phyloP scores from a whole-genome alignment of 2,888 invertebrate genomes.

The Oscheius sp. region DNA sequence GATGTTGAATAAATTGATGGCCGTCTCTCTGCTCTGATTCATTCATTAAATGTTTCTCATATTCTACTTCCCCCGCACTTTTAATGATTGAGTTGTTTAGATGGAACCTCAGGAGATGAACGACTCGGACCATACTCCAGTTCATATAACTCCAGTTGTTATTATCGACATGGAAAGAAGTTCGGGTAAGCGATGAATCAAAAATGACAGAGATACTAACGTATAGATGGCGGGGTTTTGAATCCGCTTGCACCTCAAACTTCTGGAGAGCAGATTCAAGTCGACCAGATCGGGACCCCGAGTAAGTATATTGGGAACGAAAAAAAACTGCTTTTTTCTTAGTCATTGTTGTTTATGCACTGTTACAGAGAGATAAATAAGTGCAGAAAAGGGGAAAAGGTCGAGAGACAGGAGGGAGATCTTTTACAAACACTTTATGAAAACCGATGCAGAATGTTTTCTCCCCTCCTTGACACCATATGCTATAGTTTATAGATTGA shows the following conservation, averaged over 20 bases:
- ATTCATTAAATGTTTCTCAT: slow-evolving; percentile 10
- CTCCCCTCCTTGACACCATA: no score
- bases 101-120: slow-evolving; percentile 13
- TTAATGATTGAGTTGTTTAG: background rate
- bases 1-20: background rate
- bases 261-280: background rate
- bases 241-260: slow-evolving; percentile 24
- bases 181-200: background rate
- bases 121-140: background rate
- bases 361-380: no score
- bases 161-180: slow-evolving; percentile 24
- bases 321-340: background rate
- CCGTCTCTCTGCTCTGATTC: background rate
- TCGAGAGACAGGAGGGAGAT: no score
- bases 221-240: slow-evolving; percentile 18
- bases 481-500: background rate
- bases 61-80: background rate
- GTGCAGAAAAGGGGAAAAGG: no score
- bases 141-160: slow-evolving; percentile 20
- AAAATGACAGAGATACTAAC: background rate
- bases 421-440: no score
- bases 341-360: no score
- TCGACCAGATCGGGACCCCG: background rate
- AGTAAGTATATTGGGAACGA: slow-evolving; percentile 1
- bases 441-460: no score